Conservation (phyloP, 2,113 vertebrate species). For the Phalacrocorax aristotelis region DNA sequence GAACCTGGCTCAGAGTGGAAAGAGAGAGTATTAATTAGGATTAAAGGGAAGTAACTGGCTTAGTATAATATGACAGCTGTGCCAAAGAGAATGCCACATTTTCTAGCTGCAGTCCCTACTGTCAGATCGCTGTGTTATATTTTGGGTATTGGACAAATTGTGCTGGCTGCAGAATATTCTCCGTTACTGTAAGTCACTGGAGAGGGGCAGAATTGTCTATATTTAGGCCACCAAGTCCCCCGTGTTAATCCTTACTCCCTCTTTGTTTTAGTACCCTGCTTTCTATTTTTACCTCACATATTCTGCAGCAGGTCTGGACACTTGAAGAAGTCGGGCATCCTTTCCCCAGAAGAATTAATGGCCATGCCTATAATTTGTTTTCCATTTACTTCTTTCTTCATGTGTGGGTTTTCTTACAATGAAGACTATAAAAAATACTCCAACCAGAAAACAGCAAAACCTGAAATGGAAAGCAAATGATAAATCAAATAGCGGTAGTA, state of each 20-base stretch:
- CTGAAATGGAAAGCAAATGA: background rate
- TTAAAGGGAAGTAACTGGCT: slow-evolving; percentile 1
- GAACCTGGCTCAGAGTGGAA: background rate
- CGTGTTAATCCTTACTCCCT: background rate
- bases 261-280: background rate
- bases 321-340: background rate
- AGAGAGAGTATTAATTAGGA: slow-evolving; percentile 18
- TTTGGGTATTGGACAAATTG: slow-evolving; percentile 44
- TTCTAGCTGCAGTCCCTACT: background rate
- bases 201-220: slow-evolving; percentile 7
- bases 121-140: slow-evolving; percentile 18
- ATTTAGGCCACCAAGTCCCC: slow-evolving; percentile 36
- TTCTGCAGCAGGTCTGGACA: background rate
- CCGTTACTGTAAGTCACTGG: slow-evolving; percentile 1
- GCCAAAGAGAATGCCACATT: slow-evolving; percentile 2
- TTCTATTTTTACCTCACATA: background rate
- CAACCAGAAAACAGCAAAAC: background rate
- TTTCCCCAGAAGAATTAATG: slow-evolving; percentile 7
- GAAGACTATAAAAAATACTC: background rate
- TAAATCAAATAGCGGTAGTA: background rate
- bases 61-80: slow-evolving; percentile 3
- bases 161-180: background rate
- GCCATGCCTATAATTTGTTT: background rate
- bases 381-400: background rate
- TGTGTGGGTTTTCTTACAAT: background rate